phyloP scores from a whole-genome alignment of 2,797 vertebrate genomes.

The Bradypus variegatus region DNA sequence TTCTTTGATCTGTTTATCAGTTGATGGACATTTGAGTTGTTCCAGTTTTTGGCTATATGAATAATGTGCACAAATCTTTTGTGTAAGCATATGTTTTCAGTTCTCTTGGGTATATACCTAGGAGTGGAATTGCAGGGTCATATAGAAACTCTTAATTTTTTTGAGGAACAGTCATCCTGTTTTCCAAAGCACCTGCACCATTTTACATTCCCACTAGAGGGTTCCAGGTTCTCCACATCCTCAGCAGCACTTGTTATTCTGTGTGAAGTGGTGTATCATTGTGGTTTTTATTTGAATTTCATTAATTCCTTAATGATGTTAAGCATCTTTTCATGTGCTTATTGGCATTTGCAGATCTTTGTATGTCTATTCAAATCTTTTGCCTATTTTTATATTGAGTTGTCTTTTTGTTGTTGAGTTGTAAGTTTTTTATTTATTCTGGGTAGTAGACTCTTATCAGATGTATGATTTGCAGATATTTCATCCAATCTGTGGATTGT shows the following conservation, averaged over 20 bases:
- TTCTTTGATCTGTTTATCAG: not conserved
- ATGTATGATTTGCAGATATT: not conserved
- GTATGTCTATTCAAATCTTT: not conserved
- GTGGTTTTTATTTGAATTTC: not conserved
- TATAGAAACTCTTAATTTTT: not conserved
- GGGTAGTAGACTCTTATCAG: not conserved
- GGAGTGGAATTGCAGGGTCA: not conserved
- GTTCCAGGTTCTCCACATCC: not conserved
- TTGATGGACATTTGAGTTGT: not conserved
- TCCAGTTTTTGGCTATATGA: not conserved
- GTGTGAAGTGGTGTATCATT: not conserved
- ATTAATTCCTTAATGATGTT: not conserved
- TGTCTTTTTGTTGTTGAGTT: not conserved
- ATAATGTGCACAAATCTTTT: not conserved
- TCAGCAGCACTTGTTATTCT: not conserved
- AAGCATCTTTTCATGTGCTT: not conserved
- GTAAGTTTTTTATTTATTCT: not conserved
- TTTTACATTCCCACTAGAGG: not conserved
- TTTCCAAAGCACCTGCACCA: not conserved
- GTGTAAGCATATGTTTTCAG: not conserved
- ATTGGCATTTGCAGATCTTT: not conserved
- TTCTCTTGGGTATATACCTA: not conserved
- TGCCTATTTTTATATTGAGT: not conserved
- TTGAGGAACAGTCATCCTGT: not conserved
- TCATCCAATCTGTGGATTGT: not conserved